Percentiles rank a stretch among this genome's conserved stretches.
These are phyloP conservation scores for Smutsia temminckii DNA, from an alignment of 2,797 vertebrate genomes.

Conservation along the genomic window DNA sequence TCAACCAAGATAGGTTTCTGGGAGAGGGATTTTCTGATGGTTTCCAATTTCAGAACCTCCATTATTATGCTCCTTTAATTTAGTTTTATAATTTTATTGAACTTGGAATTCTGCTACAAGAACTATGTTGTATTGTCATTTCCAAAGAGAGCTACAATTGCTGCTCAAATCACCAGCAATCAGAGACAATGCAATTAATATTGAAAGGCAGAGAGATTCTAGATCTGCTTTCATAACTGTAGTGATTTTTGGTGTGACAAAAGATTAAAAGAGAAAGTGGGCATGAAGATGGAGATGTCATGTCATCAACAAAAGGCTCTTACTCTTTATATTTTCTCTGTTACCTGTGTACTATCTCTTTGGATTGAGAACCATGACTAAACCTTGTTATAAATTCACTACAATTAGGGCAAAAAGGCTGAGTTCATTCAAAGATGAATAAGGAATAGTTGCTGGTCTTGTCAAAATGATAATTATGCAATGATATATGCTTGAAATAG, in stretches of 20 bases:
- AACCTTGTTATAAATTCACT: not conserved
- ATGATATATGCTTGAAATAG: not conserved
- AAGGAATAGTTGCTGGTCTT: not conserved
- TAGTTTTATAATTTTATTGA: not conserved
- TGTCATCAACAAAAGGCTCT: not conserved
- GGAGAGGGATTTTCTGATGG: not conserved
- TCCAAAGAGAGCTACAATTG: not conserved
- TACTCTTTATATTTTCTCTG: not conserved
- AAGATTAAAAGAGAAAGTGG: not conserved
- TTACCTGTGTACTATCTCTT: not conserved
- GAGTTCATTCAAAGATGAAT: not conserved
- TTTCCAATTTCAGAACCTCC: not conserved
- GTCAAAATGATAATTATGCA: not conserved
- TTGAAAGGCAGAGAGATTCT: not conserved
- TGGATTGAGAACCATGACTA: not conserved
- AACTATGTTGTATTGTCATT: not conserved
- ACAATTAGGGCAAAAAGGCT: not conserved
- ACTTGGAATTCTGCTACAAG: not conserved
- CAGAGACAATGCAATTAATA: not conserved
- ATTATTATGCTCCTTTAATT: not conserved
- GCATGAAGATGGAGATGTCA: not conserved
- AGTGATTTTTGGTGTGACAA: not conserved
- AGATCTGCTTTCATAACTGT: not conserved
- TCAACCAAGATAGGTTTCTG: not conserved
- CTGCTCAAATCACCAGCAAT: not conserved